Evolutionary conservation across 2,888 invertebrate species (phyloP).

Genomic region (Agrotis puta): DNA sequence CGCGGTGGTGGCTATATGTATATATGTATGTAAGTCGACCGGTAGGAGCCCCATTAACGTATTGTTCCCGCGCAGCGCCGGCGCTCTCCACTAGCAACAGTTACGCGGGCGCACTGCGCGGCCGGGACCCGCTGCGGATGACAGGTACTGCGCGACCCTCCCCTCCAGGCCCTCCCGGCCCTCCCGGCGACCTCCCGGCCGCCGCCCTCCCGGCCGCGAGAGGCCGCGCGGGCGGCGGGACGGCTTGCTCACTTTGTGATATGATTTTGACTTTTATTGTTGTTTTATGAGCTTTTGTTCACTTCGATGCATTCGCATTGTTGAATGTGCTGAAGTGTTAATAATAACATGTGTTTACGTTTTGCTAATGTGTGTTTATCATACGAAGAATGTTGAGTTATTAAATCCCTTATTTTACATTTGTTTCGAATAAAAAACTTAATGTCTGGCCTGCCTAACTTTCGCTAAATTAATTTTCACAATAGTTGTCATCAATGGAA

Average conservation of each 20-base stretch:
- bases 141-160: slow-evolving; percentile 93
- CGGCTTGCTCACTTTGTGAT: slow-evolving; percentile 26
- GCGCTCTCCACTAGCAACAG: slow-evolving; percentile 87
- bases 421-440: no score
- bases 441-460: no score
- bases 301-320: slow-evolving; percentile 4
- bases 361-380: slow-evolving; percentile 4
- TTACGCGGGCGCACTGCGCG: slow-evolving; percentile 97
- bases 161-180: slow-evolving; percentile 40
- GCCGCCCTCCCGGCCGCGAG: not conserved
- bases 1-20: slow-evolving; percentile 29
- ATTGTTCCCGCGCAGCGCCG: slow-evolving; percentile 71
- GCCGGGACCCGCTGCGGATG: slow-evolving; percentile 95
- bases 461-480: no score
- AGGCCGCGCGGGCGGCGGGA: slow-evolving; percentile 24
- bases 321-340: slow-evolving; percentile 3
- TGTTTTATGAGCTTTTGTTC: slow-evolving; percentile 21
- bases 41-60: slow-evolving; percentile 58
- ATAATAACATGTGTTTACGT: slow-evolving; percentile 14
- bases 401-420: no score
- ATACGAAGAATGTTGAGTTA: slow-evolving; percentile 34
- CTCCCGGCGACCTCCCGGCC: slow-evolving; percentile 23
- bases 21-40: slow-evolving; percentile 26
- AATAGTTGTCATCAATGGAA: no score
- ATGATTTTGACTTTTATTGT: slow-evolving; percentile 40